Evolutionary conservation across 2,888 invertebrate genomes (phyloP).

Genomic region (Oxyscelio sp.): DNA sequence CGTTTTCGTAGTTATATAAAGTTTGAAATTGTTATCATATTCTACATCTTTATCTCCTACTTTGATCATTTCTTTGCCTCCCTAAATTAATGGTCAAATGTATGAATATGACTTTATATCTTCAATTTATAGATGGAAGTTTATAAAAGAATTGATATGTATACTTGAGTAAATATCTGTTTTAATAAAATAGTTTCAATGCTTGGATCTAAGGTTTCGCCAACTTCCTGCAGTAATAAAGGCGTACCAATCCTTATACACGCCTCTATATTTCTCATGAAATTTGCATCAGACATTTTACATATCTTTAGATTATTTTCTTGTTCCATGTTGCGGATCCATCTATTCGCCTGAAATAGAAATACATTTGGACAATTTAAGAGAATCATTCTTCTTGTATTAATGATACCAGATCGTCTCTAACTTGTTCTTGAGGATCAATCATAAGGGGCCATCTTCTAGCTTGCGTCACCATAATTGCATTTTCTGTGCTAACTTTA

Average conservation of each 20-base stretch:
- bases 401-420: not conserved
- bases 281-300: conserved; percentile 93
- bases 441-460: conserved; percentile 97
- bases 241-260: conserved; percentile 95
- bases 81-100: conserved; percentile 87
- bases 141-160: not conserved
- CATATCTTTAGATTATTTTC: conserved; percentile 93
- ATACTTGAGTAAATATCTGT: conserved; percentile 93
- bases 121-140: not conserved
- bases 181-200: conserved; percentile 94
- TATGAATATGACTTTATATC: not conserved
- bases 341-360: conserved; percentile 93
- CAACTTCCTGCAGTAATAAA: conserved; percentile 95
- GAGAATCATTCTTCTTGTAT: conserved; percentile 9
- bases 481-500: conserved; percentile 96
- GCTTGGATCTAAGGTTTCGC: conserved; percentile 96
- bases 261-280: conserved; percentile 94
- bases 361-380: conserved; percentile 12
- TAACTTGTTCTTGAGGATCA: conserved; percentile 97
- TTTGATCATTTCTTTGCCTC: conserved; percentile 94
- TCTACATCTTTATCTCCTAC: conserved; percentile 97
- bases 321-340: conserved; percentile 96
- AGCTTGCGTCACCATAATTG: conserved; percentile 95
- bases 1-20: conserved; percentile 97
- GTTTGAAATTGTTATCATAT: conserved; percentile 94